Evolutionary conservation across 2,888 invertebrate genomes (phyloP), one percentile per base, ranked within the genome.

Genomic region (Aleiodes leptofemur): DNA sequence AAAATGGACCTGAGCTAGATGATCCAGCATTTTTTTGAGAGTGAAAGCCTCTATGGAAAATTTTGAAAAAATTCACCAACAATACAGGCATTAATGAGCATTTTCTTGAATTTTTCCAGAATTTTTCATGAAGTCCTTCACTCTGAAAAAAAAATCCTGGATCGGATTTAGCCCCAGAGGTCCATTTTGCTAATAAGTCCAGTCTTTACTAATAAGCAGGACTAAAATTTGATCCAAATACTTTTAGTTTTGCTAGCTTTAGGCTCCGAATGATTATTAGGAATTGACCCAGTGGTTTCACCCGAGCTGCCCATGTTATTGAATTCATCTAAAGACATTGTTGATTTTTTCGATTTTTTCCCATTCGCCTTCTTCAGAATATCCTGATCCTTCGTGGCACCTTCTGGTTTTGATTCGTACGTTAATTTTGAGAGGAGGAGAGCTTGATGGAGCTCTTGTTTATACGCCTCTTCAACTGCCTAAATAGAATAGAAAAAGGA

Each of bases 251-350:
- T 86, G 73, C 55, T 76, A 3, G 84, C 82, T 8, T 38, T 72
- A 50, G 38, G 69, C 59, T 83, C 84, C 9, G 50, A 34, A n/a
- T 56, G 48, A 57, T 34, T 50, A 53, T 23, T 48, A 5, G 14
- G n/a, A 11, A 61, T 73, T 64, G 71, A 11, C 76, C 79, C 72
- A 82, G 88, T 85, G 83, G 59, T 9, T 48, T 85, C 85, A 81
- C 84, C 80, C 76, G 89, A 9, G 7, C 11, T 86, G 77, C 91
- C 89, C 90, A 94, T 90, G 79, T 91, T 93, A 86, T 94, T 94
- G 86, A 96, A 96, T 87, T 96, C 93, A 76, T 94, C 94, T 74
- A 96, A 90, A 76, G 94, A 93, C 93, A 96, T 95, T 0, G 94
- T 92, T 85, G 94, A 94, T 82, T 94, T 94, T 86, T 94, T 95